Evolutionary conservation across 2,113 vertebrate genomes (phyloP).

Genomic region (Coregonus clupeaformis): DNA sequence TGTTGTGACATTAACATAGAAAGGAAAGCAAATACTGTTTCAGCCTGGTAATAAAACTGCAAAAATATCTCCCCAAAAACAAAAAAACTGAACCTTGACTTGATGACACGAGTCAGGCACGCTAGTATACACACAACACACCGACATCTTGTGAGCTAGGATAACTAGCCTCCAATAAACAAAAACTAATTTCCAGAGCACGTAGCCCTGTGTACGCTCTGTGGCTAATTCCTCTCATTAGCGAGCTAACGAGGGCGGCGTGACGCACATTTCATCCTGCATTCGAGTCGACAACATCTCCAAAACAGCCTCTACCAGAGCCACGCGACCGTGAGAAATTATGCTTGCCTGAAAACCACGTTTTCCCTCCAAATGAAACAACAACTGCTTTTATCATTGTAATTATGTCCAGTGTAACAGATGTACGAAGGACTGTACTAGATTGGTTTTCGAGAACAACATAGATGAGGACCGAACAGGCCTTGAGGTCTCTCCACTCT

Average conservation of each 20-base stretch:
- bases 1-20: no score
- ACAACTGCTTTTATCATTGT: slow-evolving; percentile 13
- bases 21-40: no score
- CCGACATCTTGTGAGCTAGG: slow-evolving; percentile 21
- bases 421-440: slow-evolving; percentile 20
- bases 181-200: slow-evolving; percentile 36
- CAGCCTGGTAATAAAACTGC: slow-evolving; percentile 11
- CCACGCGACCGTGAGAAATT: slow-evolving; percentile 32
- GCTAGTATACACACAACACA: slow-evolving; percentile 34
- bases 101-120: slow-evolving; percentile 45
- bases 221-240: not conserved
- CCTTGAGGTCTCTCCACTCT: not conserved
- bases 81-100: slow-evolving; percentile 41
- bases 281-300: slow-evolving; percentile 50
- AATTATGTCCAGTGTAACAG: not conserved
- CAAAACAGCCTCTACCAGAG: slow-evolving; percentile 33
- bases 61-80: slow-evolving; percentile 14
- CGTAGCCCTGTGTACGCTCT: not conserved
- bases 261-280: slow-evolving; percentile 26
- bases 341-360: slow-evolving; percentile 32
- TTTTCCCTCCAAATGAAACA: slow-evolving; percentile 2
- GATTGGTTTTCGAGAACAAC: not conserved
- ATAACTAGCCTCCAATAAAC: slow-evolving; percentile 29
- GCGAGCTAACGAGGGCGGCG: slow-evolving; percentile 43
- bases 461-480: not conserved